phyloP scores from a whole-genome alignment of 1,140 invertebrate genomes.

The Drosophila melanica region DNA sequence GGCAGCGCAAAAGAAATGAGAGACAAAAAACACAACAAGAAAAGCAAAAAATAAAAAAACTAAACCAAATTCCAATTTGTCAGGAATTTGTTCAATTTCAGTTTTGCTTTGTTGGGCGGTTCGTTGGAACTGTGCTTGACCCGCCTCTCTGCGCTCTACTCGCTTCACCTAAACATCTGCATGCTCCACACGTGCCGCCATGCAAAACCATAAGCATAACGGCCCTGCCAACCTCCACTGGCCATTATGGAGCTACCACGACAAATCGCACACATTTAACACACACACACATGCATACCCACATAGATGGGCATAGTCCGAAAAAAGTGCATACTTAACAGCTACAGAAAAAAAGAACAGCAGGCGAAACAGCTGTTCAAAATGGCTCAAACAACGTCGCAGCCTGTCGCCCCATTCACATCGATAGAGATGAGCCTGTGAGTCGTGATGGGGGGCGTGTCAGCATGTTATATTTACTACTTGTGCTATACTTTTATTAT shows the following conservation, averaged over 20 bases:
- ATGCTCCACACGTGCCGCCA: slow-evolving; percentile 75
- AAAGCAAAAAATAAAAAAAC: slow-evolving; percentile 59
- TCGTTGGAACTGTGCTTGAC: slow-evolving; percentile 18
- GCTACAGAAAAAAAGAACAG: slow-evolving; percentile 61
- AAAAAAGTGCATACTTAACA: slow-evolving; percentile 80
- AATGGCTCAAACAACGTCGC: slow-evolving; percentile 68
- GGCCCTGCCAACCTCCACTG: slow-evolving; percentile 47
- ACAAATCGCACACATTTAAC: slow-evolving; percentile 80
- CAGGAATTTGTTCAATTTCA: slow-evolving; percentile 83
- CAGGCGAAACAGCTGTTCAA: slow-evolving; percentile 66
- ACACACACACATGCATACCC: slow-evolving; percentile 53
- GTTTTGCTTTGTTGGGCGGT: slow-evolving; percentile 65
- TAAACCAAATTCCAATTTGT: slow-evolving; percentile 83
- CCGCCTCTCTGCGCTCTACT: background rate
- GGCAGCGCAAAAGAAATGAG: slow-evolving; percentile 62
- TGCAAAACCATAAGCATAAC: slow-evolving; percentile 79
- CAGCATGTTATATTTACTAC: background rate
- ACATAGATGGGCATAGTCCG: slow-evolving; percentile 33
- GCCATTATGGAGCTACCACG: slow-evolving; percentile 78
- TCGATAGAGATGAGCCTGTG: slow-evolving; percentile 44
- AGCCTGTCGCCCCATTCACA: slow-evolving; percentile 49
- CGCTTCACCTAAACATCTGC: slow-evolving; percentile 48
- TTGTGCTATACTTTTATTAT: too few relatives aligned
- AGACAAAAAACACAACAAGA: slow-evolving; percentile 37
- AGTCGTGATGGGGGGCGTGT: background rate